phyloP scores from a whole-genome alignment of 1,140 invertebrate genomes.

The Thrips palmi region DNA sequence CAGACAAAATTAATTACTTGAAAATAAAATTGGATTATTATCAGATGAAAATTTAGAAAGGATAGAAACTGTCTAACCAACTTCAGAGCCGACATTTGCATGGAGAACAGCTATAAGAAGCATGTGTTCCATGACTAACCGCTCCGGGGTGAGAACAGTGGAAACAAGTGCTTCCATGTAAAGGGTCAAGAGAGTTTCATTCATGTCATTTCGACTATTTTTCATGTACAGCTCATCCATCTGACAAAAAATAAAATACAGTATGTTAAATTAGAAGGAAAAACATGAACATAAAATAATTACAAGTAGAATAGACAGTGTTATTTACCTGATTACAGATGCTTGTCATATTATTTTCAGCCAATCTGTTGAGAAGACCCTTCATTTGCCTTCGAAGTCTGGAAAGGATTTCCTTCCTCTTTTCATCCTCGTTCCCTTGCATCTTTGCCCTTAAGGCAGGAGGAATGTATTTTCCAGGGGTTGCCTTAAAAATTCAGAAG shows the following conservation, averaged over 20 bases:
- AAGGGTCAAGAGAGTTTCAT: conserved; percentile 47
- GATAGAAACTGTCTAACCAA: conserved; percentile 35
- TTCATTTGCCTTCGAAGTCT: conserved; percentile 62
- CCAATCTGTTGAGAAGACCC: conserved; percentile 71
- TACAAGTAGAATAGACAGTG: conserved; percentile 14
- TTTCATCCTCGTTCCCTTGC: conserved; percentile 26
- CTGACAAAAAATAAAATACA: conserved; percentile 20
- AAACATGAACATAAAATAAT: neutral
- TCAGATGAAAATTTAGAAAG: conserved; percentile 5
- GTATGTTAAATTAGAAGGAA: neutral
- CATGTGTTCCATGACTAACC: conserved; percentile 66
- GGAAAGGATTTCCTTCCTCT: conserved; percentile 35
- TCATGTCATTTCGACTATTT: conserved; percentile 68
- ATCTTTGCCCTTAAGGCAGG: conserved; percentile 43
- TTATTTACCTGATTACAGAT: conserved; percentile 47
- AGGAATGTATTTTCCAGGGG: conserved; percentile 54
- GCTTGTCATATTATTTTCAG: conserved; percentile 71
- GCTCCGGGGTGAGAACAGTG: conserved; percentile 44
- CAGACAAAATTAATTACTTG: neutral
- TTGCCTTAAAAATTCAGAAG: conserved; percentile 20
- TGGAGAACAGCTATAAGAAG: conserved; percentile 69
- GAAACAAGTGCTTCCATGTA: conserved; percentile 47
- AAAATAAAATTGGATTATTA: neutral
- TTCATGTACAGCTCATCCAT: conserved; percentile 54
- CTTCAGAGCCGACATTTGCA: conserved; percentile 77